Conservation (phyloP, 2,888 invertebrate genomes). For the Entomobrya multifasciata region DNA sequence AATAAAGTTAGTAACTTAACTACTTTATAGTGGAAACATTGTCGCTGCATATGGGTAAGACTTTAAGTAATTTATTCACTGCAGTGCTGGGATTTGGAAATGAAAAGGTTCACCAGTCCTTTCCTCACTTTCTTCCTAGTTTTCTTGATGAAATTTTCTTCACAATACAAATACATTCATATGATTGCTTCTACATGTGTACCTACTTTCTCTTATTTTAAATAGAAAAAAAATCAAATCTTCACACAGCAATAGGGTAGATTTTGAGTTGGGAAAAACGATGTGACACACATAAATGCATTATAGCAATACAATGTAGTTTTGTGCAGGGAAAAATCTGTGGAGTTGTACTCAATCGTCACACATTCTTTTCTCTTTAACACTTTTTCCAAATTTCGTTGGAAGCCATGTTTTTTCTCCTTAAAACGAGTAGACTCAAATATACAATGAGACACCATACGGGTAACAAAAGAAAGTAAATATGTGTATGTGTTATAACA, state of each 20-base stretch:
- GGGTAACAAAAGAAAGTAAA: neutral
- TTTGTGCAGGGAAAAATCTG: constrained; percentile 44
- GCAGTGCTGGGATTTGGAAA: constrained; percentile 25
- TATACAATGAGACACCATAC: neutral
- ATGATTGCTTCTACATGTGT: neutral
- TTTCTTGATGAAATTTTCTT: constrained; percentile 13
- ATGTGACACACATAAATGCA: too few relatives aligned
- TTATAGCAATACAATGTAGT: too few relatives aligned
- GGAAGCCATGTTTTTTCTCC: neutral
- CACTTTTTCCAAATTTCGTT: constrained; percentile 41
- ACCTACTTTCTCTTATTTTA: too few relatives aligned
- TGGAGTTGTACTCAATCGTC: constrained; percentile 50
- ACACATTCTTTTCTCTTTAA: constrained; percentile 49
- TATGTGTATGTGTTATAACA: neutral
- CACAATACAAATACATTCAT: neutral
- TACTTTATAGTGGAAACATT: too few relatives aligned
- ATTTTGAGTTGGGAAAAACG: neutral
- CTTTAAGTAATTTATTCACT: constrained; percentile 36
- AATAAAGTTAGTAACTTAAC: constrained; percentile 21
- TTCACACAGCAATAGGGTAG: too few relatives aligned
- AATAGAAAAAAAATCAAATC: constrained; percentile 13
- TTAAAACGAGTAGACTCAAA: neutral
- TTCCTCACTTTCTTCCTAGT: constrained; percentile 14
- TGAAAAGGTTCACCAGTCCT: constrained; percentile 11
- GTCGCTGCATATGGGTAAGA: neutral